Percentiles rank a stretch among this genome's conserved stretches.
Evolutionary conservation across 2,888 invertebrate genomes (phyloP).

Genomic region (Fragum fragum): DNA sequence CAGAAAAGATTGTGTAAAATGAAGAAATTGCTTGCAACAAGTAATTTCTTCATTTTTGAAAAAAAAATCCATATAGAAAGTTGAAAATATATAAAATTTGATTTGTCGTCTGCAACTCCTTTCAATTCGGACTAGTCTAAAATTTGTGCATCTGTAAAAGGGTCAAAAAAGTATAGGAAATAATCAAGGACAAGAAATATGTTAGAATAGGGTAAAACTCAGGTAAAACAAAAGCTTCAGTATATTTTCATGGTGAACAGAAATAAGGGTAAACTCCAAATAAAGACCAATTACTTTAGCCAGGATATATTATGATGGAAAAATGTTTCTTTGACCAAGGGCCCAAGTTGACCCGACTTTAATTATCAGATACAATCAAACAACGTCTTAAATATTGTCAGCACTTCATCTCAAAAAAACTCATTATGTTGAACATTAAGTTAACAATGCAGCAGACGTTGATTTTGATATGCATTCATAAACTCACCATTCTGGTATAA

Average conservation of each 20-base stretch:
- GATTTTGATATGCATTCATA: constrained; percentile 27
- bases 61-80: no score
- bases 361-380: constrained; percentile 20
- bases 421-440: constrained; percentile 53
- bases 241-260: background rate
- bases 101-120: no score
- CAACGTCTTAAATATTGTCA: constrained; percentile 49
- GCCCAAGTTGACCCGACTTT: constrained; percentile 41
- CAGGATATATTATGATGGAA: background rate
- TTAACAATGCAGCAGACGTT: background rate
- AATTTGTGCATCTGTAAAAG: no score
- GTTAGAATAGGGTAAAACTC: no score
- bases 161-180: no score
- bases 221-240: no score
- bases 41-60: no score
- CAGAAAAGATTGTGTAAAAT: no score
- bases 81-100: no score
- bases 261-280: background rate
- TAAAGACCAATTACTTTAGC: background rate
- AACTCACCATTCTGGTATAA: constrained; percentile 35
- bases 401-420: constrained; percentile 44
- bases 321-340: constrained; percentile 29
- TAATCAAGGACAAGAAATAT: no score
- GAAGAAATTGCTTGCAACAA: no score
- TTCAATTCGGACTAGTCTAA: no score